Evolutionary conservation across 1,140 invertebrate genomes (phyloP), one percentile per base, ranked within the genome.

Genomic region (Lepidurus couesii): DNA sequence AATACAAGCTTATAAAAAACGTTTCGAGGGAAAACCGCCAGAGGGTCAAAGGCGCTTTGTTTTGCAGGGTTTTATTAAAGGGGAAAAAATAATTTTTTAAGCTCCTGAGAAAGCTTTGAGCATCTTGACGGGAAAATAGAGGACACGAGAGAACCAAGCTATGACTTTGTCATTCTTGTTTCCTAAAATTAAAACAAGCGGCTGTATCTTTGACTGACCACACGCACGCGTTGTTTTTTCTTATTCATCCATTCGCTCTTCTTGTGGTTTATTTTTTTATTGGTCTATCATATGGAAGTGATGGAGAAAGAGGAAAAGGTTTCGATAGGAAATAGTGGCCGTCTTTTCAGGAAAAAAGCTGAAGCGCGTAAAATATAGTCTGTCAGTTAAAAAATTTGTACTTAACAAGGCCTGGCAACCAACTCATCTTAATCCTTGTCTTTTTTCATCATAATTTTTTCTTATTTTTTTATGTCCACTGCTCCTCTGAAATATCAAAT

Each of bases 51-150:
- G 34, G 34, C 34, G 34, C 4, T 34, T 34, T 34, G 34, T 34
- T 34, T 34, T 34, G 34, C 34, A 2, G 34, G 34, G 34, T 34
- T 34, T 34, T 34, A 34, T 4, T 34, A 4, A 34, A 34, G 34
- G 34, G 34, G 3, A 34, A 34, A 34, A 34, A 34, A 4, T 4
- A 34, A 3, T 34, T 26, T 26, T 34, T 3, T 34, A 34, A 65
- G 53, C 53, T 65, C 53, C 53, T 65, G 53, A 65, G 53, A 21
- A 65, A 65, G 53, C 53, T 21, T 65, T 65, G 53, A 65, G 53
- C 53, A 65, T 65, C 16, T 21, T 65, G 53, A 21, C 53, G 53
- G 13, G 53, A 47, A 16, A 16, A 47, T 10, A 47, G 2, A 47
- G 16, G 13, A 65, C 16, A 65, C 3, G 9, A n/a, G 53, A 21